A percentile compares a stretch with the other conserved stretches of the same genome.
phyloP scores from a whole-genome alignment of 2,888 invertebrate species.

The Bhutanitis thaidina region DNA sequence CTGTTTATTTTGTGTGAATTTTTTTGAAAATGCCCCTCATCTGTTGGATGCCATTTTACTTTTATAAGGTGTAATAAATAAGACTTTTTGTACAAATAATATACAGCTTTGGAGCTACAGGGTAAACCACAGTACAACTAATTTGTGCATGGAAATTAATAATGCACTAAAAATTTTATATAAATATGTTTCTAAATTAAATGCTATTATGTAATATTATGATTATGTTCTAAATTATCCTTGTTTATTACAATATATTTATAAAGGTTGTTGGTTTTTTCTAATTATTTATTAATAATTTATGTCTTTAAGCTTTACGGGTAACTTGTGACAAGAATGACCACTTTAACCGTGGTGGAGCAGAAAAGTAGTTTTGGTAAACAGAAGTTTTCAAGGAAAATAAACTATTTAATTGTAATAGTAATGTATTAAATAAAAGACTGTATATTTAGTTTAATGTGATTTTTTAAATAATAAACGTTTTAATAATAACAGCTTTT shows the following conservation, averaged over 20 bases:
- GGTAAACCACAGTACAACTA: conserved; percentile 19
- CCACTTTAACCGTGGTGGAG: no score
- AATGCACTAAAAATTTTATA: no score
- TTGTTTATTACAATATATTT: no score
- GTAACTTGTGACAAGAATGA: conserved; percentile 11
- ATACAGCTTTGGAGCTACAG: conserved; percentile 25
- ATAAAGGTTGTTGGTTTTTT: no score
- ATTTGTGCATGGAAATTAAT: neutral
- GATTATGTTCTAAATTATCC: no score
- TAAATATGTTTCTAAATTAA: no score
- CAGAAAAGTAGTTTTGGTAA: no score
- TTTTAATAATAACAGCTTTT: no score
- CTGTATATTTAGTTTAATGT: conserved; percentile 11
- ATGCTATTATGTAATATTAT: neutral
- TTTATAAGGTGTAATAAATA: conserved; percentile 4
- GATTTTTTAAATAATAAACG: neutral
- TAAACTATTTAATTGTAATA: neutral
- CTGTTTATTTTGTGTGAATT: no score
- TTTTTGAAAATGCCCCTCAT: no score
- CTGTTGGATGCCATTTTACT: no score
- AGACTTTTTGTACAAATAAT: conserved; percentile 23
- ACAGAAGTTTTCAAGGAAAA: neutral
- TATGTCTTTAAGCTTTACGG: neutral
- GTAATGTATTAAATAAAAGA: conserved; percentile 7
- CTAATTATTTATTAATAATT: neutral